Evolutionary conservation across 2,113 vertebrate genomes (phyloP).

Genomic region (Vulpes ferrilata): DNA sequence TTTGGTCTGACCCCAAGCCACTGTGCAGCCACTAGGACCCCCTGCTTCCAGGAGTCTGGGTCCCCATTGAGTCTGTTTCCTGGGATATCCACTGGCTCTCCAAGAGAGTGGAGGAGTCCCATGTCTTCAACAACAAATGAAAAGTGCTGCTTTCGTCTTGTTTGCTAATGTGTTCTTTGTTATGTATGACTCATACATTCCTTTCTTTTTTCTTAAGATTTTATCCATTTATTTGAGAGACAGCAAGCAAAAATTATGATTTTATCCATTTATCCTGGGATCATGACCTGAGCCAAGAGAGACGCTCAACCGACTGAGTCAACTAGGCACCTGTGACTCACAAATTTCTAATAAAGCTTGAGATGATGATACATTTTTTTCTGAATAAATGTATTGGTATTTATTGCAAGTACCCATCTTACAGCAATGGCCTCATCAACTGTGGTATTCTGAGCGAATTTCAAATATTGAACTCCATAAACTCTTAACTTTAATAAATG

Average conservation of each 20-base stretch:
- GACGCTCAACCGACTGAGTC: not conserved
- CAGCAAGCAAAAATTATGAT: not conserved
- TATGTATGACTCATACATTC: not conserved
- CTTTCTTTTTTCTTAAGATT: not conserved
- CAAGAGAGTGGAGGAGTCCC: not conserved
- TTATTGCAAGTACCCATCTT: not conserved
- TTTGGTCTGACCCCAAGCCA: not conserved
- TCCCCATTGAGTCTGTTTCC: not conserved
- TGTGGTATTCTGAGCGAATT: not conserved
- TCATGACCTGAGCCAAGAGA: not conserved
- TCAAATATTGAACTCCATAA: not conserved
- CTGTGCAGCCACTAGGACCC: not conserved
- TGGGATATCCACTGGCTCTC: not conserved
- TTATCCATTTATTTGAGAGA: not conserved
- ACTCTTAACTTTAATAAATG: not conserved
- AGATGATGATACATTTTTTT: not conserved
- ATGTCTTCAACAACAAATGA: not conserved
- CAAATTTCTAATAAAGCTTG: not conserved
- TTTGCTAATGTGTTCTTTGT: not conserved
- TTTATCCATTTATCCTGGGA: not conserved
- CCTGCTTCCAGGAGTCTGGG: not conserved
- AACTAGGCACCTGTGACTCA: not conserved
- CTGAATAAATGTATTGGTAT: not conserved
- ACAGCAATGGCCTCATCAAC: not conserved
- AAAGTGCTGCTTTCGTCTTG: not conserved